Base-by-base conservation (phyloP, 2,888 invertebrate species). In the Pseudeuparius sepicola region DNA sequence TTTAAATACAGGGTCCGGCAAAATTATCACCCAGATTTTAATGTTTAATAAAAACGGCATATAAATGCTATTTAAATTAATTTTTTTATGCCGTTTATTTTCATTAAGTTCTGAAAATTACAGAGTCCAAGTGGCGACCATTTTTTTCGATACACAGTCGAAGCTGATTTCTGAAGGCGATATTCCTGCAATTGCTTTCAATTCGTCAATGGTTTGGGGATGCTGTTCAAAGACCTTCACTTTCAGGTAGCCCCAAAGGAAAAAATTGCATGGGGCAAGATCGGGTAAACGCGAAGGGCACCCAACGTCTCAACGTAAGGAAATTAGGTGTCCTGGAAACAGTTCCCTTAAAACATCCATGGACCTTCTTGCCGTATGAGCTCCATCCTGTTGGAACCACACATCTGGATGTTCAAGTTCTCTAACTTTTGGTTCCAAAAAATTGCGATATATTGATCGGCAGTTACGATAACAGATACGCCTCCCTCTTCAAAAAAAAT, bases 291-390 rank as follows among this genome's bases (percentile, higher is more conserved):
- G 32, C 20, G 38, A 28, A 37, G 33, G 28, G 15, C 40, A 34
- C 23, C 25, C 29, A 32, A 41, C 29, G 27, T 37, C 36, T 24
- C 31, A 34, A 28, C 31, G 27, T 28, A 31, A 31, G n/a, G 28
- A 43, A 17, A 43, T 31, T 17, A 43, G 10, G 20, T 18, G 34
- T 32, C 40, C 36, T 31, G 43, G 41, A 42, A 36, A 41, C 29
- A 35, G 27, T 38, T 41, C 37, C 20, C 28, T 25, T 27, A 37
- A 25, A 35, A 42, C 20, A 24, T 41, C 32, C 35, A 39, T 32
- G 36, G 34, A 15, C 24, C 20, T 28, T 15, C 34, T 31, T 27
- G 34, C 27, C 10, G 29, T 39, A 28, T 39, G 38, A 20, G 33
- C 37, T 14, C 33, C 34, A 30, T 42, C 36, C 34, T 40, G 39